Evolutionary conservation across 2,113 vertebrate species (phyloP).

Genomic region (Phalacrocorax brasilianus): DNA sequence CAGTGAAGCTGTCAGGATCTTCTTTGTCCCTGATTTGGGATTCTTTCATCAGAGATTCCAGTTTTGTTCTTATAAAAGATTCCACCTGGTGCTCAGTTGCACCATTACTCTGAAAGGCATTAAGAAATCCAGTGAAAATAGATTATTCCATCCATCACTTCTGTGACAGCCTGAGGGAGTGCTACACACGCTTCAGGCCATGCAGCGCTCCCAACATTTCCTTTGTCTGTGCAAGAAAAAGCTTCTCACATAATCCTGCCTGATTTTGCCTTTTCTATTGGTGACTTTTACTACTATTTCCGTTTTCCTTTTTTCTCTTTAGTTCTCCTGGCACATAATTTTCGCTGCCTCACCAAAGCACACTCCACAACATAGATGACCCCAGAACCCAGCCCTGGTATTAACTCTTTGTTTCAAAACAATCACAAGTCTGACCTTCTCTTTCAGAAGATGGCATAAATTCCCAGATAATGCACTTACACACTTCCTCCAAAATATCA

Average conservation of each 20-base stretch:
- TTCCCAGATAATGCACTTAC: background rate
- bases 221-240: background rate
- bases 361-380: fast-evolving
- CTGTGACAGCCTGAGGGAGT: background rate
- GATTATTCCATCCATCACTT: background rate
- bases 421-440: background rate
- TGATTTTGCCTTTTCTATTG: background rate
- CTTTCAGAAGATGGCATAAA: background rate
- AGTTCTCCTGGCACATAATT: background rate
- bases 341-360: background rate
- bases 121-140: background rate
- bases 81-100: constrained; percentile 90
- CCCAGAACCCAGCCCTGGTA: background rate
- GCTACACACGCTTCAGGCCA: background rate
- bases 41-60: constrained; percentile 93
- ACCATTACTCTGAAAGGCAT: constrained; percentile 83
- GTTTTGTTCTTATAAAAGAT: constrained; percentile 92
- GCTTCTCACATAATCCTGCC: background rate
- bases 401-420: background rate
- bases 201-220: background rate
- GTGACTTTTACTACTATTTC: background rate
- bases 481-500: background rate
- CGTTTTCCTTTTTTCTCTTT: background rate
- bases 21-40: constrained; percentile 95
- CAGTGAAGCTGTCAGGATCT: constrained; percentile 94